phyloP scores from a whole-genome alignment of 1,140 invertebrate genomes.

The Scaptodrosophila lebanonensis region DNA sequence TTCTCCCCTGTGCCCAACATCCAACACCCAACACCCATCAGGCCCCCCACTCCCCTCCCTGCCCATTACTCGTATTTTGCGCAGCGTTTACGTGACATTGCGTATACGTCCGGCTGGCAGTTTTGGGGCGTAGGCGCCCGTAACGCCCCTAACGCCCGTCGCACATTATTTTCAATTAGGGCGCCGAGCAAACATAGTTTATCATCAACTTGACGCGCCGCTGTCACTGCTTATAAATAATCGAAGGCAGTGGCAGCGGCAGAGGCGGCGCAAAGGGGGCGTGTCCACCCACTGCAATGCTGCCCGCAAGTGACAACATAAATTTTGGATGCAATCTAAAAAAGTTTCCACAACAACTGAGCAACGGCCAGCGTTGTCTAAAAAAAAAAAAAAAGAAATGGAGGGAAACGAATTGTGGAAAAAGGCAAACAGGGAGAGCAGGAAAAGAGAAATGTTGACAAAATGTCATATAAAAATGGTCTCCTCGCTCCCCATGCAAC shows the following conservation, averaged over 20 bases:
- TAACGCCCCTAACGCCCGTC: too few species aligned
- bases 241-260: constrained; percentile 52
- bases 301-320: constrained; percentile 59
- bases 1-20: constrained; percentile 5
- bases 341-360: constrained; percentile 8
- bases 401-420: constrained; percentile 25
- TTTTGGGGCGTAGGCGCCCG: not conserved
- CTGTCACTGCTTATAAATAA: constrained; percentile 75
- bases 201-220: constrained; percentile 72
- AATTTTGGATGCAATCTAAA: constrained; percentile 72
- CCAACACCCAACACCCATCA: not conserved
- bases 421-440: not conserved
- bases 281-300: not conserved
- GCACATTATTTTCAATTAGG: constrained; percentile 72
- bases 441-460: not conserved
- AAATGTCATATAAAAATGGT: too few species aligned
- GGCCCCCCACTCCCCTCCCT: constrained; percentile 7
- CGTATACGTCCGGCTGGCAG: constrained; percentile 66
- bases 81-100: constrained; percentile 44
- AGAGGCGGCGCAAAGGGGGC: constrained; percentile 33
- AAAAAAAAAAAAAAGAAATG: constrained; percentile 24
- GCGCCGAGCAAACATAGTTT: constrained; percentile 72
- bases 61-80: too few species aligned
- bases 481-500: too few species aligned
- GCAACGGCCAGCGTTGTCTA: constrained; percentile 14